Base-by-base conservation (phyloP, 2,888 invertebrate genomes). In the Ligdia adustata region DNA sequence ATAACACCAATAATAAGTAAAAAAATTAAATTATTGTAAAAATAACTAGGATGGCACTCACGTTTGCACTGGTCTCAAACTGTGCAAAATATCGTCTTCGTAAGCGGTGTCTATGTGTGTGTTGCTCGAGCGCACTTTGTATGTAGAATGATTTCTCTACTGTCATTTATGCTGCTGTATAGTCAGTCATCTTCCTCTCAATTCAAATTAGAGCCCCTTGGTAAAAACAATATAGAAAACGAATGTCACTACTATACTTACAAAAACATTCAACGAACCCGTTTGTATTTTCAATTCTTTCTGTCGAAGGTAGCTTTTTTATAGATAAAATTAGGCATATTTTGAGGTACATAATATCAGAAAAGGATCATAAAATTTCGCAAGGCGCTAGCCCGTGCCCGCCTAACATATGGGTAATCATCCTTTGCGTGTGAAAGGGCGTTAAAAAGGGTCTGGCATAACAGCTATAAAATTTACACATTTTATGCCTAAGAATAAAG, bases 311-410 rank as follows among this genome's bases (percentile, higher is more conserved):
- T n/a, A 45, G 31, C 26, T 35, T 41, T 55, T 62, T 63, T 60
- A 53, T 58, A 52, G 48, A 52, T 51, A 62, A 62, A 68, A 71
- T 70, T 69, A 73, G 64, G 63, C 60, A 57, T 55, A 60, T 55
- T 66, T 58, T 62, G 62, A 64, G 52, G 61, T 57, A 62, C 37
- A 14, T 61, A 57, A 61, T 48, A 60, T 59, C 58, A 59, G 52
- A 65, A 67, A 65, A 62, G 56, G 62, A 51, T 60, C 64, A 66
- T 72, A 68, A 72, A 69, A 68, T 72, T 70, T 69, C 63, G 52
- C 59, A 60, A 61, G 59, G 60, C 46, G 55, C 53, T 52, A 46
- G 57, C 50, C 58, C 63, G 47, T 59, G 58, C 62, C 66, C 54
- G 32, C 55, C 45, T 31, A 56, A 55, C 55, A 62, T 59, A 51